A percentile compares a stretch with the other conserved stretches of the same genome.
phyloP scores from a whole-genome alignment of 53 echinoderm and acorn worm species.

The Paelopatides confundens region DNA sequence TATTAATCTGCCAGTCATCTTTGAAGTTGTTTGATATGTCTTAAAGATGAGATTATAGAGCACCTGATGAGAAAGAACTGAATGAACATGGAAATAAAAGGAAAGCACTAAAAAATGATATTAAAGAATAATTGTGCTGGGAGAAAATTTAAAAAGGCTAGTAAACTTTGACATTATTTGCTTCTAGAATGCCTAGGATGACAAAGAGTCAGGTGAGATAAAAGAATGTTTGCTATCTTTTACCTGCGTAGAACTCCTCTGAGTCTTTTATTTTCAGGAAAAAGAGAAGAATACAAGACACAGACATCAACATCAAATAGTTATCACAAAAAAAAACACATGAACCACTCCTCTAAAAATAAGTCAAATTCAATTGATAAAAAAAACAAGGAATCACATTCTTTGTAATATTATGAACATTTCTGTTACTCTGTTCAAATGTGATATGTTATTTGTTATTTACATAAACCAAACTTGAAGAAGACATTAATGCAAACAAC shows the following conservation, averaged over 20 bases:
- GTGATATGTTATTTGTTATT: too few relatives aligned
- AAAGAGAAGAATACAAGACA: conserved; percentile 41
- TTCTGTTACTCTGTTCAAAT: too few relatives aligned
- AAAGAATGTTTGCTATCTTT: conserved; percentile 19
- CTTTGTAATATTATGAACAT: too few relatives aligned
- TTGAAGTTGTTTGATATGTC: too few relatives aligned
- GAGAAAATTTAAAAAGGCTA: not conserved
- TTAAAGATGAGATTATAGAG: too few relatives aligned
- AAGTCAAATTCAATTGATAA: too few relatives aligned
- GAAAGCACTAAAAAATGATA: not conserved
- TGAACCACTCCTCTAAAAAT: not conserved
- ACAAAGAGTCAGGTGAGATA: not conserved
- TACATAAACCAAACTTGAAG: too few relatives aligned
- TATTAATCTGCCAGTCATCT: too few relatives aligned
- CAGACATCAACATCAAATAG: not conserved
- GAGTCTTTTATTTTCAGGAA: conserved; percentile 65
- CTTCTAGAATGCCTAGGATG: conserved; percentile 11
- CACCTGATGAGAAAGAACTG: too few relatives aligned
- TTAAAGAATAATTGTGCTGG: conserved; percentile 20
- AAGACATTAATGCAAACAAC: too few relatives aligned
- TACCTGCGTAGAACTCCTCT: conserved; percentile 78
- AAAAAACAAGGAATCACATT: too few relatives aligned
- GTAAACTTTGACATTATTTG: not conserved
- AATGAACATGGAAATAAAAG: not conserved
- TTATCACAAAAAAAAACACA: not conserved